A percentile compares a stretch with the other conserved stretches of the same genome.
Conservation (phyloP, 1,140 invertebrate species). For the Drosophila rhopaloa region DNA sequence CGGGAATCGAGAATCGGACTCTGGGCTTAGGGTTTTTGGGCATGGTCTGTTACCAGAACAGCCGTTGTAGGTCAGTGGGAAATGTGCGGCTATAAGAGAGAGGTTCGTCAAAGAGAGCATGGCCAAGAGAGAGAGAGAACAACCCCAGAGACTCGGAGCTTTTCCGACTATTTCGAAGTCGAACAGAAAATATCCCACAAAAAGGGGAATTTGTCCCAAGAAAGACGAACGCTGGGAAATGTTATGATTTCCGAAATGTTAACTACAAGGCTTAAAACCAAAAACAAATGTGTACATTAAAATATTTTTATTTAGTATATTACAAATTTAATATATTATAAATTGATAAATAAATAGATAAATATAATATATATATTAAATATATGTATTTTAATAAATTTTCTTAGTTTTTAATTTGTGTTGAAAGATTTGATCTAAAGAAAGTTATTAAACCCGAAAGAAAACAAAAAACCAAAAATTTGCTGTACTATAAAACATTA, state of each 20-base stretch:
- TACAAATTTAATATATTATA: too few relatives aligned
- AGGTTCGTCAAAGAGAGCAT: neutral
- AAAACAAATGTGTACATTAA: too few relatives aligned
- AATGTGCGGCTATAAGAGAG: slow-evolving; percentile 22
- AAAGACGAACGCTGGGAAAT: slow-evolving; percentile 28
- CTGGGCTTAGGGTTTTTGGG: slow-evolving; percentile 16
- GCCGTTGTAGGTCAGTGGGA: slow-evolving; percentile 73
- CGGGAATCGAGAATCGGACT: slow-evolving; percentile 8
- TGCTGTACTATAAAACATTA: too few relatives aligned
- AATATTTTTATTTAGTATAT: too few relatives aligned
- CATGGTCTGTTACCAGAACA: slow-evolving; percentile 50
- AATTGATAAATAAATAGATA: too few relatives aligned
- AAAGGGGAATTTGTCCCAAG: slow-evolving; percentile 53
- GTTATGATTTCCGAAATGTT: slow-evolving; percentile 4
- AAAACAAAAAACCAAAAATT: too few relatives aligned
- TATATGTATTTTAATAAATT: too few relatives aligned
- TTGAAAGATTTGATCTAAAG: too few relatives aligned
- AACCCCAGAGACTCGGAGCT: slow-evolving; percentile 7
- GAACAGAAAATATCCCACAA: neutral
- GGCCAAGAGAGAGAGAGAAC: slow-evolving; percentile 6
- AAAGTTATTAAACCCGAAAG: too few relatives aligned
- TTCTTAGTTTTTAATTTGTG: too few relatives aligned
- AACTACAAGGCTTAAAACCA: neutral
- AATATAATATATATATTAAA: too few relatives aligned
- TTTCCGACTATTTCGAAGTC: slow-evolving; percentile 57